Base-by-base conservation (phyloP, 2,113 vertebrate genomes). In the Willisornis vidua region DNA sequence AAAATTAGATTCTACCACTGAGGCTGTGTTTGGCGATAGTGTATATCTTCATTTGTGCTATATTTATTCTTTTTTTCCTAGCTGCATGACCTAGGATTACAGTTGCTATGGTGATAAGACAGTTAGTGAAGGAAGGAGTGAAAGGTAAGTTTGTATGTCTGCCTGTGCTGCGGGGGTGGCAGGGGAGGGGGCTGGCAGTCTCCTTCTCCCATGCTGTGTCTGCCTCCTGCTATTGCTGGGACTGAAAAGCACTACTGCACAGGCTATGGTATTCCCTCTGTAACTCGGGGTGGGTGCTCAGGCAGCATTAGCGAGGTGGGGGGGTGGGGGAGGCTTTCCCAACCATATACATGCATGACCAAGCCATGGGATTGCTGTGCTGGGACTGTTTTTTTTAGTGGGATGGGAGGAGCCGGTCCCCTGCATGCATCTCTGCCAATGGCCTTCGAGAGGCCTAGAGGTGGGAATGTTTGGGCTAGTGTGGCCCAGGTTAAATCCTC, bases 21-120 rank as follows among this genome's bases (percentile, higher is more conserved):
- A 76, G 62, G 87, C 94, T 92, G 93, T 84, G 35, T 92, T 97
- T 91, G 75, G 76, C 3, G 35, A 94, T 94, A 96, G 75, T 65
- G 94, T 91, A 62, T 73, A 25, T 96, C 97, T 96, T 97, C 20
- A 92, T 96, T 90, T 90, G 75, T 19, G 37, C 82, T 71, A 37
- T 66, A 10, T 75, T 79, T 89, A 63, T 86, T 74, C 52, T 80
- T 93, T 88, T 88, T 92, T 87, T 82, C 19, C 72, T 89, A 90
- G 94, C 16, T 8, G 75, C 61, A 75, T 97, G 97, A 97, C 96
- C 97, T 96, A 91, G 9, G 96, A 95, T 95, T 97, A 96, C 87
- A 59, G 96, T 98, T 98, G 95, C 94, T 95, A 97, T 97, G 96
- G 97, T 0, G 23, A 98, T 95, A 94, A 93, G 90, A 12, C 70